These are phyloP conservation scores for Sebastes miniatus DNA, from an alignment of 2,797 vertebrate genomes.

Conservation along the genomic window DNA sequence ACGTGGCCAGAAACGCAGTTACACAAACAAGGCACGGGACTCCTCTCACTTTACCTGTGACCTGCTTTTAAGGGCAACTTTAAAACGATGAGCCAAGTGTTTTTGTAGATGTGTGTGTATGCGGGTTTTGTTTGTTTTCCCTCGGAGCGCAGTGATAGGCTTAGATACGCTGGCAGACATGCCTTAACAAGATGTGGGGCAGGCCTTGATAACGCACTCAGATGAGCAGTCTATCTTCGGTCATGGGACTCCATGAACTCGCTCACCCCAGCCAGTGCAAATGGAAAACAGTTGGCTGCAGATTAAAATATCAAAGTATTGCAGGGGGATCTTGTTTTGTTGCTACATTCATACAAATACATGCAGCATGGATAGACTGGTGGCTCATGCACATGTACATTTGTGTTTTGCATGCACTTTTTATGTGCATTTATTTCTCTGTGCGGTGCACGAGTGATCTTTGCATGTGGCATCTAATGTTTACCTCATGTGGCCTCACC, in stretches of 20 bases:
- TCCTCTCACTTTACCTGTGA: slow-evolving; percentile 60
- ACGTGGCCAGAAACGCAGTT: not conserved
- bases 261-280: slow-evolving; percentile 57
- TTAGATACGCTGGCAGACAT: slow-evolving; percentile 69
- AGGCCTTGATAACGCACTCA: slow-evolving; percentile 67
- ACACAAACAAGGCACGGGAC: slow-evolving; percentile 29
- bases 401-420: slow-evolving; percentile 4
- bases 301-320: slow-evolving; percentile 38
- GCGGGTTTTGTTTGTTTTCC: slow-evolving; percentile 71
- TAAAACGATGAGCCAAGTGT: slow-evolving; percentile 59
- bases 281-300: slow-evolving; percentile 58
- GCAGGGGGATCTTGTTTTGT: slow-evolving; percentile 7
- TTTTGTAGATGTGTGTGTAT: slow-evolving; percentile 41
- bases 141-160: slow-evolving; percentile 56
- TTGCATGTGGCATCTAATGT: slow-evolving; percentile 43
- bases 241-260: slow-evolving; percentile 68
- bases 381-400: not conserved
- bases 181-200: slow-evolving; percentile 75
- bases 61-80: slow-evolving; percentile 69
- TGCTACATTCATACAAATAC: not conserved
- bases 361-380: not conserved
- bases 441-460: not conserved
- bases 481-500: slow-evolving; percentile 49
- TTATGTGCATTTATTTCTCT: slow-evolving; percentile 12
- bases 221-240: slow-evolving; percentile 70